Conservation (phyloP, 1,140 invertebrate species). For the Cecropterus lyciades region DNA sequence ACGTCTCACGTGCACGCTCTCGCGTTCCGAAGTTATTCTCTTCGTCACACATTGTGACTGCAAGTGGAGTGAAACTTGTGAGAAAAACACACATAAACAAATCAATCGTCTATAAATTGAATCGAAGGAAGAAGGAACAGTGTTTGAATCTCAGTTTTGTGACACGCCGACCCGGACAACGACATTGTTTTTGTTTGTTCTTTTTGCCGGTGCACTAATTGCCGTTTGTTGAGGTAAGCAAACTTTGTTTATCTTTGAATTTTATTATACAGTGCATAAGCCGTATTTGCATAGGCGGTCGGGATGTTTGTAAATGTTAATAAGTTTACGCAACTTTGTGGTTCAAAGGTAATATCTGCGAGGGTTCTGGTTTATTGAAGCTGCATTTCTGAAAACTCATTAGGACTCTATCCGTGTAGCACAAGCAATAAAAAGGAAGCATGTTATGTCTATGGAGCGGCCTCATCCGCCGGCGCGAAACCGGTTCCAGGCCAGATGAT, state of each 20-base stretch:
- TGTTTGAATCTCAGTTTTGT: conserved; percentile 38
- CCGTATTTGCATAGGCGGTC: conserved; percentile 26
- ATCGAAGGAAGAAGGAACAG: conserved; percentile 38
- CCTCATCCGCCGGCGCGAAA: conserved; percentile 58
- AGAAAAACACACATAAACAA: conserved; percentile 31
- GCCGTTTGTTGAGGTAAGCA: conserved; percentile 71
- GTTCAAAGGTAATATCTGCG: neutral
- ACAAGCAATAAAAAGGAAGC: conserved; percentile 62
- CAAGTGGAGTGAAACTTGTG: conserved; percentile 64
- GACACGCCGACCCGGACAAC: conserved; percentile 28
- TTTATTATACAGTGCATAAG: conserved; percentile 18
- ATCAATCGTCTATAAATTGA: conserved; percentile 14
- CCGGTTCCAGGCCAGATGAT: conserved; percentile 70
- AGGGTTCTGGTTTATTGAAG: conserved; percentile 6
- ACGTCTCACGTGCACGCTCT: conserved; percentile 50
- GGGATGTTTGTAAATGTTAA: conserved; percentile 14
- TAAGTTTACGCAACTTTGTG: neutral
- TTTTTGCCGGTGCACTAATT: conserved; percentile 67
- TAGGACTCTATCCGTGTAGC: conserved; percentile 44
- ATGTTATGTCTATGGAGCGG: conserved; percentile 59
- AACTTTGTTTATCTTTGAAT: conserved; percentile 57
- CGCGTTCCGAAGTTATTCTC: conserved; percentile 62
- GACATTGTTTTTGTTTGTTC: conserved; percentile 53
- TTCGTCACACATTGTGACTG: conserved; percentile 69
- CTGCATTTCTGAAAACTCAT: conserved; percentile 43